A percentile compares a stretch with the other conserved stretches of the same genome.
phyloP scores from a whole-genome alignment of 2,113 vertebrate species.

The Solea senegalensis region DNA sequence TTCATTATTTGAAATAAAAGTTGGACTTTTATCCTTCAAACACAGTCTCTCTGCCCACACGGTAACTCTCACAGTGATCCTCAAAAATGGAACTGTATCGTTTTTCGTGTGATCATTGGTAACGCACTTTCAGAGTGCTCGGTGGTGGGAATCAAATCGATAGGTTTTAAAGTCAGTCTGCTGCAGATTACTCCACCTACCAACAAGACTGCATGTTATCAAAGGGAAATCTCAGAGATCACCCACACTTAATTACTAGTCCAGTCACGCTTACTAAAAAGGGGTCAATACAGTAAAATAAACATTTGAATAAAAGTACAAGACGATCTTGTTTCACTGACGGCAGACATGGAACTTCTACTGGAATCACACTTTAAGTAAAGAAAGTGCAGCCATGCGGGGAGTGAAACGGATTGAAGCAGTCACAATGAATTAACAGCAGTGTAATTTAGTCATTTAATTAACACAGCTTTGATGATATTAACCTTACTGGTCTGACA shows the following conservation, averaged over 20 bases:
- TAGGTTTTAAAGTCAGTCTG: constrained; percentile 10
- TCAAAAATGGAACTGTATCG: constrained; percentile 15
- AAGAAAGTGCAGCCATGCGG: constrained; percentile 2
- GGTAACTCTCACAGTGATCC: constrained; percentile 2
- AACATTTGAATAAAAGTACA: constrained; percentile 6
- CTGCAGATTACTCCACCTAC: constrained; percentile 24
- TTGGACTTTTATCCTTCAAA: constrained; percentile 14
- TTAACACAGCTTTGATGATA: constrained; percentile 56
- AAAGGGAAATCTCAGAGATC: constrained; percentile 11
- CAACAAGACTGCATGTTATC: constrained; percentile 11
- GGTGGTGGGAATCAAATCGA: constrained; percentile 4
- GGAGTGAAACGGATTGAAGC: not conserved
- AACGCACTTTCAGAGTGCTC: constrained; percentile 47
- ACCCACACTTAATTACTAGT: not conserved
- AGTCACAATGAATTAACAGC: not conserved
- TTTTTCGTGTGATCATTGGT: constrained; percentile 54
- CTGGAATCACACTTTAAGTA: not conserved
- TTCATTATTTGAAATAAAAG: not conserved
- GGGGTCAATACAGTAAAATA: not conserved
- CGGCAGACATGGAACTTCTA: not conserved
- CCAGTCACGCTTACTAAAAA: constrained; percentile 6
- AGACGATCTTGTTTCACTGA: constrained; percentile 1
- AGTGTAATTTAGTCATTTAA: constrained; percentile 47
- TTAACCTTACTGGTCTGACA: constrained; percentile 52
- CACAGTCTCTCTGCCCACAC: not conserved